Conservation (phyloP, 2,113 vertebrate genomes). For the Microcebus griseorufus region DNA sequence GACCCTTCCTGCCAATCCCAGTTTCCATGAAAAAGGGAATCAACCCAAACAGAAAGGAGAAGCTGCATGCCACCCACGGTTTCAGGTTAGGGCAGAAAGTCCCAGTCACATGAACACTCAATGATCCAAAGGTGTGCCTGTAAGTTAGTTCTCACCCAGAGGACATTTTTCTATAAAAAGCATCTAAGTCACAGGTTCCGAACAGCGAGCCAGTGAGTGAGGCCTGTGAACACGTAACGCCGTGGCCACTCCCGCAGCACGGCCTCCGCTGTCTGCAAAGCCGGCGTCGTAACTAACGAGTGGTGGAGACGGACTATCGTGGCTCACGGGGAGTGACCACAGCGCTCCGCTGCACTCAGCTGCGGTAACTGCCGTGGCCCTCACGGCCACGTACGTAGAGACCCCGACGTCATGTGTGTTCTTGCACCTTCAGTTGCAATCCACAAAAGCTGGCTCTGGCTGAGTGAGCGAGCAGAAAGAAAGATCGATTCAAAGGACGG, state of each 20-base stretch:
- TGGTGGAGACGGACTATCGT: neutral
- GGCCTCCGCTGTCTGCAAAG: neutral
- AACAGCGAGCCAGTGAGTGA: no score
- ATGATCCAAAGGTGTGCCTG: neutral
- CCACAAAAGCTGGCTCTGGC: neutral
- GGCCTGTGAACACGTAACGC: rapidly evolving
- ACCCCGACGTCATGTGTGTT: neutral
- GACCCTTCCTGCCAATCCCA: neutral
- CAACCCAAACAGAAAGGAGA: neutral
- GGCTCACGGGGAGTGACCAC: neutral
- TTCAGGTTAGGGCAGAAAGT: neutral
- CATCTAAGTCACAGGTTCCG: rapidly evolving
- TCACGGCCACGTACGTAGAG: neutral
- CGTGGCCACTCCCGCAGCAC: rapidly evolving
- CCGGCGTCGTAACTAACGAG: neutral
- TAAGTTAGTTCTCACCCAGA: no score
- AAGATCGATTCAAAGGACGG: neutral
- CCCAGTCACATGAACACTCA: neutral
- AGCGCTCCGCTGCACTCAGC: neutral
- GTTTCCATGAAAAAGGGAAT: neutral
- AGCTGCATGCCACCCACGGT: neutral
- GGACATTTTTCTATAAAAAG: rapidly evolving
- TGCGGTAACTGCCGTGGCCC: neutral
- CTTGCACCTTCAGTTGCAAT: neutral
- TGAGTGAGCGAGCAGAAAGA: neutral